Evolutionary conservation across 2,113 vertebrate species (phyloP), one percentile per base, ranked within the genome.

Genomic region (Mirza zaza): DNA sequence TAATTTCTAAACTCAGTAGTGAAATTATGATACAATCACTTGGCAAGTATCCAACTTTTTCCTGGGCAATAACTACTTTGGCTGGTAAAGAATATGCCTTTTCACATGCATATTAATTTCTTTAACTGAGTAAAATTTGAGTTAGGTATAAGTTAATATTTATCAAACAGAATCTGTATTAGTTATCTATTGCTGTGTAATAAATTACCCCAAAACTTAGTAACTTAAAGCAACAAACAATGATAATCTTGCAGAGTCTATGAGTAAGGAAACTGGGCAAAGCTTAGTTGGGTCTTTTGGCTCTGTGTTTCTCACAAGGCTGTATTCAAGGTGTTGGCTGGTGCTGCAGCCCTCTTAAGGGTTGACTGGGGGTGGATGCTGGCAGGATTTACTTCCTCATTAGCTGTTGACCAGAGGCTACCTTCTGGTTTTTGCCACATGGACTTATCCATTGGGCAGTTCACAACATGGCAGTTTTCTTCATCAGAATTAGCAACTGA

Each of bases 1-100:
- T 93, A 63, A 90, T 92, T 96, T 95, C 87, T 93, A 91, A 96
- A 95, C 52, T 93, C 34, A 80, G 73, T 91, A 93, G 82, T 87
- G 52, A 95, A 50, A 75, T 95, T 27, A 84, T 75, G 27, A 93
- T 45, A 92, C 50, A 95, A 86, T 94, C 15, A 91, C 48, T 93
- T 94, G 75, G 61, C 68, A 98, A 96, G 75, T 34, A 70, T 48
- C 18, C 80, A 55, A 79, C 27, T 32, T 87, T 86, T 85, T 97
- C 71, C 50, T 75, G n/a, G 48, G n/a, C 32, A 92, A 34, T 79
- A 45, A 89, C 14, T 73, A 79, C 25, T 32, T 68, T 77, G 50
- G 27, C 11, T 92, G 76, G 20, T 73, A 90, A 82, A 42, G 34
- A 73, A 71, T 39, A 36, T 42, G 34, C 91, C 59, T 61, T 92